phyloP scores from a whole-genome alignment of 1,140 invertebrate genomes.

The Sycobia sp. region DNA sequence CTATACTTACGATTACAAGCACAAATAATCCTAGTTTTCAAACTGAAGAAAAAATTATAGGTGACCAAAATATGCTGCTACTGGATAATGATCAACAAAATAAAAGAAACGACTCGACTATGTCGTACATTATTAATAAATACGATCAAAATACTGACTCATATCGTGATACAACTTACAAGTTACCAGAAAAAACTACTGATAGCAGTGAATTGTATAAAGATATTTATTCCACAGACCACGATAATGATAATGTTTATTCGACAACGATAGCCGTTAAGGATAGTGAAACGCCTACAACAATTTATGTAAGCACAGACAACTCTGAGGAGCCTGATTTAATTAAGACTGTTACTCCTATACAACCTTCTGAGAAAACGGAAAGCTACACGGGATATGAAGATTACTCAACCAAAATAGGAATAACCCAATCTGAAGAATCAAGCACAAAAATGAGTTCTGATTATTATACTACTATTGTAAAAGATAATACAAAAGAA shows the following conservation, averaged over 20 bases:
- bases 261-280: neutral
- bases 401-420: neutral
- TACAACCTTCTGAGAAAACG: no score
- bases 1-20: no score
- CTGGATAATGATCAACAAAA: neutral
- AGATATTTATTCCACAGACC: neutral
- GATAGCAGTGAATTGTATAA: neutral
- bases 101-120: neutral
- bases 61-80: no score
- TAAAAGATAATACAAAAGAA: conserved; percentile 17
- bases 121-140: neutral
- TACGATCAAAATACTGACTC: neutral
- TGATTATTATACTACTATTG: neutral
- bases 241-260: neutral
- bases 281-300: neutral
- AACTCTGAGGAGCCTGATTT: no score
- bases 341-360: no score
- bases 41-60: no score
- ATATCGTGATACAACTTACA: neutral
- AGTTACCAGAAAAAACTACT: neutral
- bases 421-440: neutral
- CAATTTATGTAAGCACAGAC: no score
- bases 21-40: no score
- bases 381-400: conserved; percentile 6
- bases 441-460: neutral